phyloP scores from a whole-genome alignment of 2,888 invertebrate species.

The Polydrusus cervinus region DNA sequence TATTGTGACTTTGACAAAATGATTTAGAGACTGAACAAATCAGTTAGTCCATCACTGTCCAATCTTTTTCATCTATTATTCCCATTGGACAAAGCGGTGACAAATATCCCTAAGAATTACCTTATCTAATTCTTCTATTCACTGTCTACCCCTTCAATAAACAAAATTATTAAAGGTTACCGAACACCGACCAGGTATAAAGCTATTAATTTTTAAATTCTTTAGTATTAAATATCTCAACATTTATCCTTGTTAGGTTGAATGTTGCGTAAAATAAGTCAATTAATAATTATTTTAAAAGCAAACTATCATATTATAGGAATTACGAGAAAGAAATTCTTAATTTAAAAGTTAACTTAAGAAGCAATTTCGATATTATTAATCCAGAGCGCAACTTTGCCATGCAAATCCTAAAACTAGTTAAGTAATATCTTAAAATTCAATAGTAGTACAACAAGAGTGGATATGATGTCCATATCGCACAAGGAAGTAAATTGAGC shows the following conservation, averaged over 20 bases:
- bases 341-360: too few relatives aligned
- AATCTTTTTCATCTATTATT: constrained; percentile 29
- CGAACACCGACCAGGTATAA: constrained; percentile 28
- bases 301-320: too few relatives aligned
- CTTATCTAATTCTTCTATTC: constrained; percentile 47
- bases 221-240: too few relatives aligned
- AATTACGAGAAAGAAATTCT: too few relatives aligned
- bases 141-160: constrained; percentile 21
- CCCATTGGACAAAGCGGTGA: constrained; percentile 40
- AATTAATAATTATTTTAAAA: not conserved
- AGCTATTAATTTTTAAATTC: constrained; percentile 14
- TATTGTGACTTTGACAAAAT: constrained; percentile 28
- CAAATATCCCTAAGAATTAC: constrained; percentile 44
- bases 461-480: too few relatives aligned
- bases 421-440: too few relatives aligned
- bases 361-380: too few relatives aligned
- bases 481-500: too few relatives aligned
- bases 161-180: constrained; percentile 11
- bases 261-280: too few relatives aligned
- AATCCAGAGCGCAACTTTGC: too few relatives aligned
- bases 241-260: not conserved
- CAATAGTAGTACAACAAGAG: too few relatives aligned
- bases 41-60: constrained; percentile 8
- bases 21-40: constrained; percentile 31
- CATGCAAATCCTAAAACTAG: too few relatives aligned